Conservation (phyloP, 2,113 vertebrate species). For the Procavia capensis region DNA sequence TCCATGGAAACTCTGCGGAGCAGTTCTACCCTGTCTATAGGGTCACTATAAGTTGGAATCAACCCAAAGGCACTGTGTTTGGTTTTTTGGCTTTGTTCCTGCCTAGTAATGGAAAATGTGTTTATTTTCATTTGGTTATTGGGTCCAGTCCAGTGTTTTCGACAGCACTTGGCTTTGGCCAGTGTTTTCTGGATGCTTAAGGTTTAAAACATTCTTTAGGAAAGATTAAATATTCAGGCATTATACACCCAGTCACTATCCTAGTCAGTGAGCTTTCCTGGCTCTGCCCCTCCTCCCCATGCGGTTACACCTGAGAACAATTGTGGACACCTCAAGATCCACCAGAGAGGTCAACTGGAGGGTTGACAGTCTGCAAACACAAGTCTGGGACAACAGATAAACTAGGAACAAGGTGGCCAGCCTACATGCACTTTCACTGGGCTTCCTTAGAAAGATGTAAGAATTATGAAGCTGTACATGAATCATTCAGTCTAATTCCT, state of each 20-base stretch:
- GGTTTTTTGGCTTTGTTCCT: too few species aligned
- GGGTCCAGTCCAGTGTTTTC: background rate
- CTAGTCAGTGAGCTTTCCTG: background rate
- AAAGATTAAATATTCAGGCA: background rate
- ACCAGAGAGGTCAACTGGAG: too few species aligned
- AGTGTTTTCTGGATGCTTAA: background rate
- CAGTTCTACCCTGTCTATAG: too few species aligned
- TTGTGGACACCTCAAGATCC: background rate
- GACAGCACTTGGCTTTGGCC: too few species aligned
- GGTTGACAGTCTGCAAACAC: rapidly evolving
- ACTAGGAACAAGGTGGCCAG: background rate
- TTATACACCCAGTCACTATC: background rate
- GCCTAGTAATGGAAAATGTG: background rate
- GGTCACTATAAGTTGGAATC: too few species aligned
- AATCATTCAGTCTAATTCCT: background rate
- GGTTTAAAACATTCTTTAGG: background rate
- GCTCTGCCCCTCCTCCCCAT: background rate
- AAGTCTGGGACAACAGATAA: rapidly evolving
- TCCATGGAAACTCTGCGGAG: too few species aligned
- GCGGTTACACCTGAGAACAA: background rate
- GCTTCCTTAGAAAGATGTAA: background rate
- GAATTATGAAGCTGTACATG: background rate
- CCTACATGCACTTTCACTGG: background rate
- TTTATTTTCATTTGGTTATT: background rate
- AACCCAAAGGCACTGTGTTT: too few species aligned